Conservation (phyloP, 2,113 vertebrate genomes). For the Cottus gobio region DNA sequence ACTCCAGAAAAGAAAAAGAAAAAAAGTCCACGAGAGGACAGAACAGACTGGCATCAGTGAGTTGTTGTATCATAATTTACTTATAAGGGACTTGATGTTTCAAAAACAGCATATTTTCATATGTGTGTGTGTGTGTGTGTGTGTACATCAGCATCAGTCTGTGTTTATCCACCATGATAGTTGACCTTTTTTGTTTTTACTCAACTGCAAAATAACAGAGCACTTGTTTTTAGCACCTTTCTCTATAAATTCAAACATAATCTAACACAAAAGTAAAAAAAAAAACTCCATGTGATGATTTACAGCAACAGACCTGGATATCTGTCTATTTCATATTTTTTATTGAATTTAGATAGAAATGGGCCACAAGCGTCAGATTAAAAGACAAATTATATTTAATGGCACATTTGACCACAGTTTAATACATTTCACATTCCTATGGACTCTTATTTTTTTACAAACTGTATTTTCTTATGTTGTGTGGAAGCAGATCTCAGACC, state of each 20-base stretch:
- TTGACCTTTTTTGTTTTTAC: conserved; percentile 25
- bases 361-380: neutral
- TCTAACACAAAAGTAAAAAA: neutral
- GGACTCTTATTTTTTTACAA: conserved; percentile 25
- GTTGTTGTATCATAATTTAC: conserved; percentile 15
- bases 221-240: conserved; percentile 66
- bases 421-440: conserved; percentile 6
- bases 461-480: conserved; percentile 21
- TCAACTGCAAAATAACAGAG: conserved; percentile 33
- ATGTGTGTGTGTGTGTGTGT: conserved; percentile 34
- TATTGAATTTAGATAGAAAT: neutral
- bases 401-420: neutral
- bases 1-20: neutral
- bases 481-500: neutral
- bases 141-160: neutral
- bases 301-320: neutral
- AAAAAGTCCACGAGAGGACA: neutral
- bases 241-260: conserved; percentile 27
- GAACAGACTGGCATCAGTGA: neutral
- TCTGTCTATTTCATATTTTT: neutral
- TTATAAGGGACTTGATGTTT: conserved; percentile 38
- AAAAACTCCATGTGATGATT: neutral
- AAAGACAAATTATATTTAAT: neutral
- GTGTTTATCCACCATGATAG: conserved; percentile 9
- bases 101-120: conserved; percentile 58